Percentiles rank a stretch among this genome's conserved stretches.
Evolutionary conservation across 1,140 invertebrate genomes (phyloP).

Genomic region (Nilaparvata lugens): DNA sequence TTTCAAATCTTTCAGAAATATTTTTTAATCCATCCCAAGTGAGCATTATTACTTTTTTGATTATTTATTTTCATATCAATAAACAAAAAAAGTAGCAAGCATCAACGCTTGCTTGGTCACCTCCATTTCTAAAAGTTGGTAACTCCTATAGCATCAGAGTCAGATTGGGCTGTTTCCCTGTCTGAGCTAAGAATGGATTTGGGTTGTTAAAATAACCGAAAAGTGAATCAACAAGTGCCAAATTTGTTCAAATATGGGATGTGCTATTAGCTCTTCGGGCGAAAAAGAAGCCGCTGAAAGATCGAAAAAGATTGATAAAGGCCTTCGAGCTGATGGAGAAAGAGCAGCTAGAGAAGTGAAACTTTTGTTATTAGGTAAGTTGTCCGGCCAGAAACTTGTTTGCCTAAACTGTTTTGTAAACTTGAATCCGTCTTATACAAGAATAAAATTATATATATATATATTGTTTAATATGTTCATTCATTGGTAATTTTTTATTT

Average conservation of each 20-base stretch:
- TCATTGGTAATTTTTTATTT: too few relatives aligned
- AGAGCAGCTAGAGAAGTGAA: slow-evolving; percentile 80
- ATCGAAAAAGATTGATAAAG: slow-evolving; percentile 83
- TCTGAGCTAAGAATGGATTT: not conserved
- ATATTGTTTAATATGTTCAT: too few relatives aligned
- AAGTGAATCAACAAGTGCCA: slow-evolving; percentile 9
- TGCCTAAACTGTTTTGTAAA: too few relatives aligned
- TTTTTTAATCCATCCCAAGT: too few relatives aligned
- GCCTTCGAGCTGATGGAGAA: slow-evolving; percentile 73
- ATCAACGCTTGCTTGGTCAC: too few relatives aligned
- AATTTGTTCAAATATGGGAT: slow-evolving; percentile 52
- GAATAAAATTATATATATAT: not conserved
- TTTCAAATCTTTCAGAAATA: too few relatives aligned
- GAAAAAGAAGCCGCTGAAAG: slow-evolving; percentile 74
- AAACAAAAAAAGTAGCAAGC: too few relatives aligned
- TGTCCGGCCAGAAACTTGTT: not conserved
- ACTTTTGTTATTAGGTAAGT: slow-evolving; percentile 68
- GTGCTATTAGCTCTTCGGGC: slow-evolving; percentile 64
- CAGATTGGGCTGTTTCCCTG: not conserved
- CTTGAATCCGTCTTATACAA: not conserved
- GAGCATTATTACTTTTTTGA: too few relatives aligned
- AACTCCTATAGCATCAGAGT: not conserved
- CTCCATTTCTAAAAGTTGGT: too few relatives aligned
- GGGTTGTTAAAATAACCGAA: slow-evolving; percentile 2
- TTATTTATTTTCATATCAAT: too few relatives aligned